Conservation (phyloP, 2,113 vertebrate genomes). For the Porphyrio hochstetteri region DNA sequence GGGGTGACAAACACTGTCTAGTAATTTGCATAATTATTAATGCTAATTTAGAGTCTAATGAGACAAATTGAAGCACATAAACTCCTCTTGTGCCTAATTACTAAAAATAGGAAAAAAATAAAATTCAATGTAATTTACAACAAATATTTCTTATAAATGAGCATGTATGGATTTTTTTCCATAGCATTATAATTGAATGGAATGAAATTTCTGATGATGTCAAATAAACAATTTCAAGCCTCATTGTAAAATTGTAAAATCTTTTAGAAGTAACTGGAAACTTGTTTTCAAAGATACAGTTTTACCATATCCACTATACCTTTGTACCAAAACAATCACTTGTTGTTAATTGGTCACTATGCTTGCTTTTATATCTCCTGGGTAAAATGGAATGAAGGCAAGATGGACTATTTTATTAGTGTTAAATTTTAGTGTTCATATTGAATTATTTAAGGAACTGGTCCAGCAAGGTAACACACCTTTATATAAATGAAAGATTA, state of each 20-base stretch:
- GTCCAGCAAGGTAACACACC: conserved; percentile 58
- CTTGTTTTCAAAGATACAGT: neutral
- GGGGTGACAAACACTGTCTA: neutral
- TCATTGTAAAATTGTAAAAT: neutral
- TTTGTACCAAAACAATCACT: neutral
- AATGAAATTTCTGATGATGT: conserved; percentile 37
- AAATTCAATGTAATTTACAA: conserved; percentile 12
- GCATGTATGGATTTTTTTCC: neutral
- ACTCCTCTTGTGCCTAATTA: conserved; percentile 36
- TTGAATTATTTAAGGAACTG: conserved; percentile 52
- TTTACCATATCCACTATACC: neutral
- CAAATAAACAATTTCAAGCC: conserved; percentile 19
- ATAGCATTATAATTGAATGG: conserved; percentile 1
- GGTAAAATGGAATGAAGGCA: conserved; percentile 83
- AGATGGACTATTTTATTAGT: conserved; percentile 75
- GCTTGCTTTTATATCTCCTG: conserved; percentile 16
- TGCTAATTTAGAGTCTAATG: conserved; percentile 49
- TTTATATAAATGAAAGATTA: conserved; percentile 55
- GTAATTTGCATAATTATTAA: conserved; percentile 55
- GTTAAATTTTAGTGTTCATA: conserved; percentile 45
- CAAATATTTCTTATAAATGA: conserved; percentile 47
- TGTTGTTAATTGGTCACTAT: conserved; percentile 16
- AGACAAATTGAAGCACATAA: conserved; percentile 34
- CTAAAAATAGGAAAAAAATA: conserved; percentile 2
- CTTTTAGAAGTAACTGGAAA: neutral